Percentiles rank a stretch among this genome's conserved stretches.
phyloP scores from a whole-genome alignment of 2,797 vertebrate species.

The Hybognathus amarus region DNA sequence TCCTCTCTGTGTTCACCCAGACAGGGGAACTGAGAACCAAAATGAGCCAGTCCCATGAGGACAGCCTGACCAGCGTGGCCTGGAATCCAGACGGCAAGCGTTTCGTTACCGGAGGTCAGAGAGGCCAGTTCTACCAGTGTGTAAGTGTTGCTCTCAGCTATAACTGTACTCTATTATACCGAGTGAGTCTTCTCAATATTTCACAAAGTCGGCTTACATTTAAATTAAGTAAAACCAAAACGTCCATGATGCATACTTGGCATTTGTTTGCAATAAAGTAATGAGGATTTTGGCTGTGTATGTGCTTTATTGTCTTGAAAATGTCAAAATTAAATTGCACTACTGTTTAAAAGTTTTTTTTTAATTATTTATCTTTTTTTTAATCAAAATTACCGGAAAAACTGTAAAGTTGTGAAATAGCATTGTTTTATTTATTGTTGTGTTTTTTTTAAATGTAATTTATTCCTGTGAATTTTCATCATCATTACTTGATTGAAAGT shows the following conservation, averaged over 20 bases:
- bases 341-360: neutral
- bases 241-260: neutral
- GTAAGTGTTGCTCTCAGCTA: slow-evolving; percentile 78
- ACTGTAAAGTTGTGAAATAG: neutral
- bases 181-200: neutral
- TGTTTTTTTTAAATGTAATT: neutral
- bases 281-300: neutral
- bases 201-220: neutral
- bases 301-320: neutral
- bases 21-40: slow-evolving; percentile 95
- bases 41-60: slow-evolving; percentile 98
- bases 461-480: neutral
- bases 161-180: neutral
- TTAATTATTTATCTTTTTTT: neutral
- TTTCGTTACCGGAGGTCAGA: slow-evolving; percentile 94
- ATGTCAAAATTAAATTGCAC: fast-evolving
- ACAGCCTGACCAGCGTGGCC: slow-evolving; percentile 95
- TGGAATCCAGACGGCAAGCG: slow-evolving; percentile 98
- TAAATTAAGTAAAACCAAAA: neutral
- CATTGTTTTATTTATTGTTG: neutral
- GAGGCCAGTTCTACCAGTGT: slow-evolving; percentile 98
- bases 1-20: slow-evolving; percentile 68
- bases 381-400: neutral
- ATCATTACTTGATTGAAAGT: neutral
- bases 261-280: neutral